Evolutionary conservation across 2,113 vertebrate genomes (phyloP).

Genomic region (Phylloscopus trochiloides): DNA sequence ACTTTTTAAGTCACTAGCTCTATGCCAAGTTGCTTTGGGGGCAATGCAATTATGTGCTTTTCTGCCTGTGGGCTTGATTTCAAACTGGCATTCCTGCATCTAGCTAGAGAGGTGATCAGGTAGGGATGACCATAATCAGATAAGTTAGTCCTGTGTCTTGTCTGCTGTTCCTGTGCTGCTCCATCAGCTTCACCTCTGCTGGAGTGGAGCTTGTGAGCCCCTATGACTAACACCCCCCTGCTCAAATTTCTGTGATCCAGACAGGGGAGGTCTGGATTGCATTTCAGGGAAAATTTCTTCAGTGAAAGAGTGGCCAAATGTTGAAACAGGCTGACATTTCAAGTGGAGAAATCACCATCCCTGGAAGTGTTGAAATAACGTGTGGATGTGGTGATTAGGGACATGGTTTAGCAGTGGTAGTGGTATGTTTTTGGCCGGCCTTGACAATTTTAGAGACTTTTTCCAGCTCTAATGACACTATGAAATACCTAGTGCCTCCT

Average conservation of each 20-base stretch:
- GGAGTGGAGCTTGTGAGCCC: background rate
- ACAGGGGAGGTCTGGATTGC: background rate
- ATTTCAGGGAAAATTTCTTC: background rate
- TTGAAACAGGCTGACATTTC: background rate
- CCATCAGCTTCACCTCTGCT: background rate
- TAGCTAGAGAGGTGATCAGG: background rate
- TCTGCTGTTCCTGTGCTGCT: background rate
- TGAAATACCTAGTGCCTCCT: background rate
- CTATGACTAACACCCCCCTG: background rate
- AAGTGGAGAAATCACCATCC: background rate
- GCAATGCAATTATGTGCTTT: background rate
- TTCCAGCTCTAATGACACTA: background rate
- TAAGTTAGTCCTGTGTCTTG: background rate
- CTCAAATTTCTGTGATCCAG: background rate
- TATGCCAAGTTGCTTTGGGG: background rate
- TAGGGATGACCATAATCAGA: background rate
- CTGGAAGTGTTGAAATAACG: rapidly evolving
- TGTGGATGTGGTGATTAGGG: no score
- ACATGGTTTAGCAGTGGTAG: no score
- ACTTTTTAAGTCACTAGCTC: background rate
- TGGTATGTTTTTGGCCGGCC: no score
- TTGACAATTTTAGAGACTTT: no score
- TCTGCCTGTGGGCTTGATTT: background rate
- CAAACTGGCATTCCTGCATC: background rate
- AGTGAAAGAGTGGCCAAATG: background rate